phyloP scores from a whole-genome alignment of 2,888 invertebrate genomes.

The Aelia acuminata region DNA sequence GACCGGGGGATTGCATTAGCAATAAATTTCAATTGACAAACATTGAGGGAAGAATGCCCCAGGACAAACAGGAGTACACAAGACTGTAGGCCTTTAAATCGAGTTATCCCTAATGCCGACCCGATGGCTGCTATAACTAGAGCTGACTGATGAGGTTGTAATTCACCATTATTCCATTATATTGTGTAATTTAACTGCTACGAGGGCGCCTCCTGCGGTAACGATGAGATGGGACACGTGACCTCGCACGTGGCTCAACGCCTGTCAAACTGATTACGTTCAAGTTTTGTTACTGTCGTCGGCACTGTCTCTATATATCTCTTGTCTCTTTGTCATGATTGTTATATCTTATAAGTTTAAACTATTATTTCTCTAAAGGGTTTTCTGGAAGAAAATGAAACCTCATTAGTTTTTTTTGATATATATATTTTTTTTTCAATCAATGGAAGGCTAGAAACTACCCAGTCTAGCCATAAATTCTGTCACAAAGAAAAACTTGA shows the following conservation, averaged over 20 bases:
- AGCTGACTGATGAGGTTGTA: constrained; percentile 49
- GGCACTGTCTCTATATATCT: neutral
- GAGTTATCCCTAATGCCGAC: neutral
- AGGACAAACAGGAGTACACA: constrained; percentile 1
- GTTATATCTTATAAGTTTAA: neutral
- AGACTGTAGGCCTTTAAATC: constrained; percentile 5
- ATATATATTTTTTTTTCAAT: too few species aligned
- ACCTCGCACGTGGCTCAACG: constrained; percentile 27
- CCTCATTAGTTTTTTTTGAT: too few species aligned
- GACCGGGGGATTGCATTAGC: neutral
- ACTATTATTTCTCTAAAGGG: neutral
- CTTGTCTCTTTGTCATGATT: neutral
- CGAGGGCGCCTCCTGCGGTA: constrained; percentile 24
- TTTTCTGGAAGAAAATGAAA: too few species aligned
- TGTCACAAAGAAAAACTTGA: too few species aligned
- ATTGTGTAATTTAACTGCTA: constrained; percentile 35
- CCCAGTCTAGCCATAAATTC: too few species aligned
- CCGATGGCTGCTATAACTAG: neutral
- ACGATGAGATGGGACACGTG: constrained; percentile 40
- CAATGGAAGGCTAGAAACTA: too few species aligned
- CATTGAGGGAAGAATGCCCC: neutral
- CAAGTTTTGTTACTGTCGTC: constrained; percentile 25
- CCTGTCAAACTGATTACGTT: constrained; percentile 44
- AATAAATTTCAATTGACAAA: neutral
- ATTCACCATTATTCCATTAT: constrained; percentile 49